Evolutionary conservation across 2,113 vertebrate species (phyloP), one percentile per base, ranked within the genome.

Genomic region (Notarius quadriscutis): DNA sequence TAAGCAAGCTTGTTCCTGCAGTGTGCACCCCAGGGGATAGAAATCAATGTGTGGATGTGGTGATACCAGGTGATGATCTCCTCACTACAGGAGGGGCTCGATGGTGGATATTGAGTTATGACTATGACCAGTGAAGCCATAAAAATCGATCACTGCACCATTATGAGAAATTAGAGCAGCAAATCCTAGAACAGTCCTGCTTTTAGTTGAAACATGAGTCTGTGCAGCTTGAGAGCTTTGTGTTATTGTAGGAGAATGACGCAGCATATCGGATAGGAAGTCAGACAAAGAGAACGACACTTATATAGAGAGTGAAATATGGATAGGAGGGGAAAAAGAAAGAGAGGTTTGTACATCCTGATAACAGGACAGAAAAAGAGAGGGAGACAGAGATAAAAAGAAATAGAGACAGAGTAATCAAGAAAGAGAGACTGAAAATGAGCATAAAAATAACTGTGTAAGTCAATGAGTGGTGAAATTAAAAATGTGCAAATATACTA

Each of bases 181-280:
- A 86, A 84, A 88, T 81, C 87, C 78, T 50, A 88, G 77, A 63
- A 48, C 81, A 50, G 22, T 85, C 81, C 82, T 55, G 79, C 65
- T 67, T 86, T 86, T 88, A 88, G 85, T 72, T 88, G 84, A 81
- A 88, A 90, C 53, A 50, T 84, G 87, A 90, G 58, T 57, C 81
- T 79, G 79, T 25, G 25, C 60, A 82, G 69, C 22, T 55, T 3
- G 14, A 17, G 62, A 62, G 65, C 17, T 65, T 88, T 69, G 62
- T 50, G n/a, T 75, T 87, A 83, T 83, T 63, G 58, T n/a, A 65
- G 50, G 63, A 77, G 69, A 81, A 85, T 88, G 87, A 88, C 48
- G 2, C 65, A 88, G 83, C 83, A 85, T 81, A 55, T 55, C 81
- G 48, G 74, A 53, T 7, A 81, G n/a, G 17, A 55, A 69, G 77